Base-by-base conservation (phyloP, 2,888 invertebrate genomes). In the Ormyrus labotus region DNA sequence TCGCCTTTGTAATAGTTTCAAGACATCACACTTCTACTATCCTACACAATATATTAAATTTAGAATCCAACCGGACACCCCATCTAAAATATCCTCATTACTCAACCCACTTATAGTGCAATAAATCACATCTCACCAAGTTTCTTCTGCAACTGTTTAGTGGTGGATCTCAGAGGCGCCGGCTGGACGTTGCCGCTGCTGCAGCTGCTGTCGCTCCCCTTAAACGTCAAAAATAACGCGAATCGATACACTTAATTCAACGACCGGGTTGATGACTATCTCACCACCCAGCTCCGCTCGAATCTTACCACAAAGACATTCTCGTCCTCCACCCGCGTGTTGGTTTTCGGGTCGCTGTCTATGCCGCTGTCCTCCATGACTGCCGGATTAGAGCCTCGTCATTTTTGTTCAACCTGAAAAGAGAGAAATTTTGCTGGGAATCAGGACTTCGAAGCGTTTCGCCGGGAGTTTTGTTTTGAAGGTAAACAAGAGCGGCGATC, bases 341-440 rank as follows among this genome's bases (percentile, higher is more conserved):
- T 87, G 45, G 87, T 84, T 81, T 91, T 91, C 10, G 91, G 91
- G 85, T 91, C 91, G 85, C 91, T 91, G 78, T 92, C 92, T 84
- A 92, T 91, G 65, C 92, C 91, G 83, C 92, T 91, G 84, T 92
- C 91, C 86, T 92, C 91, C 91, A 91, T 91, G 64, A 4, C 34
- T 0, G 51, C 50, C 7, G 48, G 19, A 57, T 57, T 57, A 69
- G 13, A 34, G 1, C 53, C 10, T 50, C 2, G 34, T 81, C 63
- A 74, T 45, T 34, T 65, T 61, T 72, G 0, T 69, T 11, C 47
- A 58, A 61, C 57, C 77, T 81, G 45, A 65, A 65, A 81, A 76
- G 34, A 61, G 34, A 61, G 34, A 34, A 3, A 34, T 34, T 34
- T 34, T 0, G 34, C 0, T 0, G 34, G 3, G 34, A 34, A 3